Conservation (phyloP, 2,113 vertebrate genomes). For the Pycnonotus jocosus region DNA sequence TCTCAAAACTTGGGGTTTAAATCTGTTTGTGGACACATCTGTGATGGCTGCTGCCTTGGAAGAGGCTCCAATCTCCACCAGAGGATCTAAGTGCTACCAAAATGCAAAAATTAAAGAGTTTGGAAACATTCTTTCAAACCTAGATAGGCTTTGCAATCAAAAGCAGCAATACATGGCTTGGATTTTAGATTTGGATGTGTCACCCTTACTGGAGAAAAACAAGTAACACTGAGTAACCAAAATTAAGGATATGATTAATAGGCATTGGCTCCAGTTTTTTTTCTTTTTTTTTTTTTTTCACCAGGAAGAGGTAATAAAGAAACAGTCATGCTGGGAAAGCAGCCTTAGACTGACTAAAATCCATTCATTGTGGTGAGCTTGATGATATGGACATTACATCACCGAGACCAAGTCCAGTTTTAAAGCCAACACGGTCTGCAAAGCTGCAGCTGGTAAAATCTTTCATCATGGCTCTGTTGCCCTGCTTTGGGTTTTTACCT, state of each 20-base stretch:
- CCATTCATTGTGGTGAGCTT: constrained; percentile 26
- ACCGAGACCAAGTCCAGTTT: neutral
- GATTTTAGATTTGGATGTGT: constrained; percentile 10
- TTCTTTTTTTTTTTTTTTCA: neutral
- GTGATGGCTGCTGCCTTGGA: neutral
- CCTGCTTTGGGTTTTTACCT: neutral
- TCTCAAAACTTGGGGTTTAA: neutral
- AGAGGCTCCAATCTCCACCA: neutral
- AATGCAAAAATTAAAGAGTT: neutral
- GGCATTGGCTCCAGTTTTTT: neutral
- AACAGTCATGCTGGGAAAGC: constrained; percentile 30
- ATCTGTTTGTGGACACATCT: neutral
- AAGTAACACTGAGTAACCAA: constrained; percentile 26
- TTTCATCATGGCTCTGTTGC: neutral
- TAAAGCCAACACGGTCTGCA: neutral
- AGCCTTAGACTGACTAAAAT: constrained; percentile 9
- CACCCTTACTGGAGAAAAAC: constrained; percentile 9
- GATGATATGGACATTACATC: constrained; percentile 34
- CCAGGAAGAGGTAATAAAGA: constrained; percentile 26
- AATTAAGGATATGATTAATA: constrained; percentile 46
- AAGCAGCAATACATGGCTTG: neutral
- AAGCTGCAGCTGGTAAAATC: neutral
- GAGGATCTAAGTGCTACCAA: neutral
- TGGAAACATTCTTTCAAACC: neutral
- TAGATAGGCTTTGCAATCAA: neutral